These are phyloP conservation scores for Ianthella basta DNA, from an alignment of 37 sponge, comb jelly and placozoan genomes.

Conservation along the genomic window DNA sequence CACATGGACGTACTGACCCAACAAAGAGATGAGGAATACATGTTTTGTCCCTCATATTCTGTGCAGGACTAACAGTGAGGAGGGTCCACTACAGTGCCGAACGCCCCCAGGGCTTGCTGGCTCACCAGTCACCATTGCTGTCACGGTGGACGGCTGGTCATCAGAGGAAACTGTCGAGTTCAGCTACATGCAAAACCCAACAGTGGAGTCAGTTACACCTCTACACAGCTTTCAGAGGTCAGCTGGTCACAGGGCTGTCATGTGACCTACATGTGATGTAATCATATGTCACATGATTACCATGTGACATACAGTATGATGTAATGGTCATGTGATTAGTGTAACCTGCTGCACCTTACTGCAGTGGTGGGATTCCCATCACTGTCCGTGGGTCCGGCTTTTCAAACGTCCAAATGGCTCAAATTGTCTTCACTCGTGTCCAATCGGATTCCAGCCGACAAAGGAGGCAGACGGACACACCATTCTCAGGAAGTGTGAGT, in stretches of 20 bases:
- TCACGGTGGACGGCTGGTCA: neutral
- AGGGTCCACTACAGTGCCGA: too few species aligned
- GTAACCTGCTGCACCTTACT: too few species aligned
- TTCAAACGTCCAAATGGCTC: neutral
- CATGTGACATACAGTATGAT: too few species aligned
- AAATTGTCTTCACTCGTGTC: neutral
- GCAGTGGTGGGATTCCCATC: slow-evolving; percentile 15
- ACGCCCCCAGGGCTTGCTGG: too few species aligned
- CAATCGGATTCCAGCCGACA: neutral
- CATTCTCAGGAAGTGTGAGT: too few species aligned
- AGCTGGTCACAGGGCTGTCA: too few species aligned
- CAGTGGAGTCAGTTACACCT: neutral
- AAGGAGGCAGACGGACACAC: neutral
- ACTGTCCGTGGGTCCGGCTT: neutral
- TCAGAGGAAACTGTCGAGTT: neutral
- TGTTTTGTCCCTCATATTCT: too few species aligned
- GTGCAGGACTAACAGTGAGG: too few species aligned
- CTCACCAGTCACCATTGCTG: too few species aligned
- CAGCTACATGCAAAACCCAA: neutral
- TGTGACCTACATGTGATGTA: neutral
- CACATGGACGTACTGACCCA: too few species aligned
- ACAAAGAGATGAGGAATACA: too few species aligned
- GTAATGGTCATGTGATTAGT: too few species aligned
- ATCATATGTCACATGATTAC: neutral
- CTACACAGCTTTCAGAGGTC: neutral